Evolutionary conservation across 2,888 invertebrate genomes (phyloP), one percentile per base, ranked within the genome.

Genomic region (Drosophila emarginata): DNA sequence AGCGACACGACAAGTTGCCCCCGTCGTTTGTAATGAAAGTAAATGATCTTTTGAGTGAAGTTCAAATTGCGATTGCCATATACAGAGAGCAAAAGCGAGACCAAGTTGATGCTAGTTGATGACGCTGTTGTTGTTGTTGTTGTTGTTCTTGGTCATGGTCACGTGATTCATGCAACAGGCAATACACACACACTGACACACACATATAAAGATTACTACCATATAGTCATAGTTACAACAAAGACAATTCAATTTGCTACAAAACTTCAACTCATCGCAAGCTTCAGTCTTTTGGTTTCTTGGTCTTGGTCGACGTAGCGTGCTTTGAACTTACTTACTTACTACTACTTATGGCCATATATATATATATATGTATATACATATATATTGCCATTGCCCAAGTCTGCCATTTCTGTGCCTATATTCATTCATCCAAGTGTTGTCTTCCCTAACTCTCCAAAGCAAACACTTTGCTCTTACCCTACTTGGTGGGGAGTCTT

Each of bases 121-220:
- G 23, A 23, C 23, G 26, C 26, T 26, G 26, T 26, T 26, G 23
- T 23, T 23, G 23, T 23, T 74, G 69, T 72, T 78, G 79, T 76
- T 71, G 70, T 78, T 79, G 76, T 76, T 79, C 77, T 72, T 78
- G 87, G 90, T 90, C 89, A 90, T 89, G 91, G 90, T 90, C 89
- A 90, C 87, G 82, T 90, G 90, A 90, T 88, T 90, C 79, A 86
- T 79, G 86, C 86, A 76, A 78, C 78, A 87, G 65, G 60, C 63
- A 68, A 74, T 69, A 59, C 32, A 32, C 32, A 32, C 32, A 32
- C 32, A 32, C 32, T 2, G 23, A 23, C n/a, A n/a, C n/a, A 28
- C 28, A 28, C 28, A 28, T 28, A 28, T 28, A 28, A 4, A 32
- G 32, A 6, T 1, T 9, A 32, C 32, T 11, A 32, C 32, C 32